Evolutionary conservation across 2,797 vertebrate genomes (phyloP), one percentile per base, ranked within the genome.

Genomic region (Cephalopachus bancanus): DNA sequence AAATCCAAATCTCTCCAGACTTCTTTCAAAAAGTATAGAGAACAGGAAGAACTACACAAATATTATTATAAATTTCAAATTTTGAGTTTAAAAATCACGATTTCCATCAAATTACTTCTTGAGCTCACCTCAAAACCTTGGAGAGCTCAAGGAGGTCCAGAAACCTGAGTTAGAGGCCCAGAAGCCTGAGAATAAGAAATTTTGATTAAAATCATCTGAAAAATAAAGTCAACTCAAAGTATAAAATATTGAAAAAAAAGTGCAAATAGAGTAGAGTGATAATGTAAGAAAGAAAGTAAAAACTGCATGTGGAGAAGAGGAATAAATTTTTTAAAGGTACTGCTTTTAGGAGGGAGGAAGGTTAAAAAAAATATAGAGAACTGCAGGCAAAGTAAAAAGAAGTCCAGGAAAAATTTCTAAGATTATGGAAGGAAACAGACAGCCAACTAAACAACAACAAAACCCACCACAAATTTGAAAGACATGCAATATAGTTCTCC

Each of bases 161-260:
- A 83, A 91, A 74, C 8, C 19, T 79, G 57, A 84, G 6, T 53
- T 30, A 74, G 71, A 83, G 30, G 62, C 37, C 37, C 37, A 37
- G 37, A 37, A 37, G 3, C 37, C 37, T 37, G 22, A 84, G 3
- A 94, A 37, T 26, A 55, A 51, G 37, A 72, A 65, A 55, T 57
- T 91, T 62, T 22, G n/a, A 83, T 83, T 90, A 79, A 96, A 94
- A 91, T 80, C 44, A 84, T 30, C 12, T 22, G 15, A 64, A 81
- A 89, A 74, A 49, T 11, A 80, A 71, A 83, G n/a, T 83, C n/a
- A 87, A 28, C n/a, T 64, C 33, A n/a, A 59, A 92, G 37, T 90
- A 1, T 60, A 83, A 89, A 62, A 57, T 62, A 67, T 16, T 28
- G 26, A 81, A 62, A 37, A 37, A 78, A 51, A 33, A 69, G 4